phyloP scores from a whole-genome alignment of 2,113 vertebrate species.

The Pygoscelis adeliae region DNA sequence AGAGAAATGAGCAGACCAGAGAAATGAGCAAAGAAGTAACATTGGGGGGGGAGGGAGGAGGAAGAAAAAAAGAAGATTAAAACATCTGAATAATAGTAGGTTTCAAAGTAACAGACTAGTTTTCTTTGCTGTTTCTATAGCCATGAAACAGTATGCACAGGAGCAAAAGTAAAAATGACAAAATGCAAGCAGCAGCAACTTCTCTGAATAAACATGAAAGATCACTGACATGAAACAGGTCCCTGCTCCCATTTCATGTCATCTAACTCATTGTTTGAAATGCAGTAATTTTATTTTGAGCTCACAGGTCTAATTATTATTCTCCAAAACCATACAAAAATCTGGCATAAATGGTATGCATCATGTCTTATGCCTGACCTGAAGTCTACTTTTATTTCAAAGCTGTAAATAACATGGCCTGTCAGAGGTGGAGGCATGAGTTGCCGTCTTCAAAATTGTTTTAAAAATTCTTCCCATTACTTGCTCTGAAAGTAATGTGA shows the following conservation, averaged over 20 bases:
- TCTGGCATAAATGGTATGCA: neutral
- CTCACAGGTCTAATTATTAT: neutral
- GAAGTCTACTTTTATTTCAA: neutral
- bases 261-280: constrained; percentile 5
- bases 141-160: neutral
- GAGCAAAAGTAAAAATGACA: constrained; percentile 19
- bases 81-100: neutral
- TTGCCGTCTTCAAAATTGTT: neutral
- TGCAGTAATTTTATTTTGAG: neutral
- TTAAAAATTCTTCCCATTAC: neutral
- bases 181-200: neutral
- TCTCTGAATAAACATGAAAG: constrained; percentile 25
- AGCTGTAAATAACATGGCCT: neutral
- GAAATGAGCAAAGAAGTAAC: neutral
- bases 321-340: neutral
- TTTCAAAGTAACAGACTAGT: neutral
- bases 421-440: neutral
- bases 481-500: neutral
- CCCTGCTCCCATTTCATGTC: neutral
- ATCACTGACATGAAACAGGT: neutral
- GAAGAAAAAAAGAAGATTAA: fast-evolving
- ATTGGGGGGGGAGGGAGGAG: fast-evolving
- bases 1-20: neutral
- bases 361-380: neutral
- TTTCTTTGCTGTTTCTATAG: constrained; percentile 7